Percentiles rank a stretch among this genome's conserved stretches.
phyloP scores from a whole-genome alignment of 2,113 vertebrate genomes.

The Serinus canaria region DNA sequence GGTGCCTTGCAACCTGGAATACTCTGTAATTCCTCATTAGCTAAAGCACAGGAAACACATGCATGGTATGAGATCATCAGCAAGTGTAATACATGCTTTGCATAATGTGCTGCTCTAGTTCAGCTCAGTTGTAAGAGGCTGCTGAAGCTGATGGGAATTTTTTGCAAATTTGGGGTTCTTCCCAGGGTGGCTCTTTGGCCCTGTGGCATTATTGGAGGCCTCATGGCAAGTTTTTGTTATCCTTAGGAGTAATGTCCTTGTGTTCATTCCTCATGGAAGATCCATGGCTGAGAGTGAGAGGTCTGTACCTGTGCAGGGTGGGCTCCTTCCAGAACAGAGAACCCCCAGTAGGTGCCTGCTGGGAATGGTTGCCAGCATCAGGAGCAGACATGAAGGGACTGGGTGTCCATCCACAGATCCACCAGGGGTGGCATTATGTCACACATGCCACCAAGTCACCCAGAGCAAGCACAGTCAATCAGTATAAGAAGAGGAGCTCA shows the following conservation, averaged over 20 bases:
- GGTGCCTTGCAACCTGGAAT: neutral
- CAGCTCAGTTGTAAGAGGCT: neutral
- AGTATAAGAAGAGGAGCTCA: accelerated
- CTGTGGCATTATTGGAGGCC: neutral
- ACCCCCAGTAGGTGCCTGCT: neutral
- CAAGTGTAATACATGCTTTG: neutral
- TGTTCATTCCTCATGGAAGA: neutral
- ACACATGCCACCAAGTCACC: accelerated
- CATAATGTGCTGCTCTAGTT: neutral
- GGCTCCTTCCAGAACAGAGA: neutral
- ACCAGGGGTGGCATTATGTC: neutral
- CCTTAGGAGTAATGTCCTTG: neutral
- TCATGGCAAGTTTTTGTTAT: neutral
- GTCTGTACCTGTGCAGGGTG: accelerated
- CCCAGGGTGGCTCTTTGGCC: neutral
- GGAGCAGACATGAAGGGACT: neutral
- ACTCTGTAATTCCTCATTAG: neutral
- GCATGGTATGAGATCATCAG: neutral
- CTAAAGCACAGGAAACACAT: neutral
- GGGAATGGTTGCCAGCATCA: neutral
- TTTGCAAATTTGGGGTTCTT: neutral
- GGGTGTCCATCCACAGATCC: neutral
- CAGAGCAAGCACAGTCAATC: neutral
- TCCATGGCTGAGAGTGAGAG: accelerated
- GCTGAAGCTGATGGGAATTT: neutral